These are phyloP conservation scores for Hippocampus comes DNA, from an alignment of 2,113 vertebrate genomes.

Conservation along the genomic window DNA sequence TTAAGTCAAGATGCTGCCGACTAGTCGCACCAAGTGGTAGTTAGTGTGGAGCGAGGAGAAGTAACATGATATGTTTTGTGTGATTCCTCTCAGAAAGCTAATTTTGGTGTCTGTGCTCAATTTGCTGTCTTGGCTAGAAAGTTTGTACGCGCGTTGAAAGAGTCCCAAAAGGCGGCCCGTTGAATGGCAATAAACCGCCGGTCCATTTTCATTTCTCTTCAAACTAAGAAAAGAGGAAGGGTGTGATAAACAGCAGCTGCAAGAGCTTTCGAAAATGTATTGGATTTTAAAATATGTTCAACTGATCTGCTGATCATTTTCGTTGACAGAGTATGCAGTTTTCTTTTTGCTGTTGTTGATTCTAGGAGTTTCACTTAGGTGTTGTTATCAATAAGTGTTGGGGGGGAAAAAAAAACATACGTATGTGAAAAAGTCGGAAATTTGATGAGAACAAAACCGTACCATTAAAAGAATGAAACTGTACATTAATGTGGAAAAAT, in stretches of 20 bases:
- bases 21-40: not conserved
- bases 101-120: not conserved
- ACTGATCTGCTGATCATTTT: no score
- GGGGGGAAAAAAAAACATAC: no score
- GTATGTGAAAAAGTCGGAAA: no score
- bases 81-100: constrained; percentile 35
- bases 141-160: no score
- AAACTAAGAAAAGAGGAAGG: not conserved
- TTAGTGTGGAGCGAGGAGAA: not conserved
- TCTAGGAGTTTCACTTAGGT: not conserved
- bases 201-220: not conserved
- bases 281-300: not conserved
- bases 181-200: not conserved
- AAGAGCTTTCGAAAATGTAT: not conserved
- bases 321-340: no score
- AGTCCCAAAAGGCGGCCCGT: no score
- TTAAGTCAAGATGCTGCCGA: no score
- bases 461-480: not conserved
- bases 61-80: constrained; percentile 27
- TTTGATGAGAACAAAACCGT: no score
- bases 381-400: not conserved
- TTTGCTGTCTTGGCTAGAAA: not conserved
- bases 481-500: no score
- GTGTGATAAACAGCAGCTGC: not conserved
- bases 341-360: not conserved